phyloP scores from a whole-genome alignment of 2,797 vertebrate genomes.

The Bufotes viridis region DNA sequence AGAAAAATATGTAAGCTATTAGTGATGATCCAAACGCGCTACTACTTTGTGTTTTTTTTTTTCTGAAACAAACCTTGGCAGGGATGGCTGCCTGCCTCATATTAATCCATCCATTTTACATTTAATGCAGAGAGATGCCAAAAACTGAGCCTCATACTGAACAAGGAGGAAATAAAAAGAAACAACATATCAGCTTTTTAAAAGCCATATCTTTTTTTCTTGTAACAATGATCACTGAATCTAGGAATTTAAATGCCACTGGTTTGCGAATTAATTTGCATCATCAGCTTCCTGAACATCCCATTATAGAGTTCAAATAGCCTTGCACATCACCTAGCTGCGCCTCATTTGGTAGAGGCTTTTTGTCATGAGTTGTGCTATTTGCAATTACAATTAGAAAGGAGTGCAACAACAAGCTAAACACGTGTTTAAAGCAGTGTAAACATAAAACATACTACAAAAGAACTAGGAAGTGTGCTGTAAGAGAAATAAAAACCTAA shows the following conservation, averaged over 20 bases:
- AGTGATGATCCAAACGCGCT: neutral
- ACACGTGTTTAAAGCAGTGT: neutral
- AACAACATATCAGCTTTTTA: constrained; percentile 35
- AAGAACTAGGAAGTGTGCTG: neutral
- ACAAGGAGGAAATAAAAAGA: constrained; percentile 38
- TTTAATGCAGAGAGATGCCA: constrained; percentile 17
- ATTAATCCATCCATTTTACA: constrained; percentile 45
- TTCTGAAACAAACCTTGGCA: constrained; percentile 12
- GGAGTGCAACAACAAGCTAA: constrained; percentile 39
- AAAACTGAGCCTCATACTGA: constrained; percentile 19
- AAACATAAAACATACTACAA: constrained; percentile 6
- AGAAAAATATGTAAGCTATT: constrained; percentile 24
- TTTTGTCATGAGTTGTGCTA: constrained; percentile 42
- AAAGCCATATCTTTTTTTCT: constrained; percentile 18
- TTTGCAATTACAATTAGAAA: constrained; percentile 51
- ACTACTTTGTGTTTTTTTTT: neutral
- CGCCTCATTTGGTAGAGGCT: constrained; percentile 48
- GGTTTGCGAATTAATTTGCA: constrained; percentile 43
- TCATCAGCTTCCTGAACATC: constrained; percentile 40
- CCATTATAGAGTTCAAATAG: constrained; percentile 53
- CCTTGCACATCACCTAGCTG: constrained; percentile 47
- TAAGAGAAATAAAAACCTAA: neutral
- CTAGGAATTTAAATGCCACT: constrained; percentile 38
- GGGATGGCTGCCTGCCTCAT: constrained; percentile 2
- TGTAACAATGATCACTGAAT: constrained; percentile 38